Conservation (phyloP, 2,113 vertebrate genomes). For the Chlamydotis undulata region DNA sequence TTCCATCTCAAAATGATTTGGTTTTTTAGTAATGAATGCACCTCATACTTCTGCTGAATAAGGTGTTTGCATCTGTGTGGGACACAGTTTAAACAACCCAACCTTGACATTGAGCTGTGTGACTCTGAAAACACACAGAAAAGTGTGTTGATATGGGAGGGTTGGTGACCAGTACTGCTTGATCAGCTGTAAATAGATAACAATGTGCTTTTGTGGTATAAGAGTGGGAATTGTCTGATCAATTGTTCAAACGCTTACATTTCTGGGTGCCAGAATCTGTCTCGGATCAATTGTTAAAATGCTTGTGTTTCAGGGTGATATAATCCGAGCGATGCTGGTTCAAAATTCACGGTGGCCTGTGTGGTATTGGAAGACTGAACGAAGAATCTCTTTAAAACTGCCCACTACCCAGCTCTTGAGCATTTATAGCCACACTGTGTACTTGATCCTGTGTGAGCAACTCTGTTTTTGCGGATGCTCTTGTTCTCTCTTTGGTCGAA, state of each 20-base stretch:
- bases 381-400: neutral
- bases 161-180: constrained; percentile 59
- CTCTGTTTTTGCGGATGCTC: neutral
- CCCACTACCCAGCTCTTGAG: accelerated
- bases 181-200: constrained; percentile 53
- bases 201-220: constrained; percentile 66
- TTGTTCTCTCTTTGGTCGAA: neutral
- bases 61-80: neutral
- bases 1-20: neutral
- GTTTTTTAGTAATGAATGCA: neutral
- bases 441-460: accelerated
- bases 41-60: neutral
- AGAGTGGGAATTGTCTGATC: constrained; percentile 55
- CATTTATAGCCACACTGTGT: accelerated
- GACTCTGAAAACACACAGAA: neutral
- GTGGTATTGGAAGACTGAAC: no score
- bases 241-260: neutral
- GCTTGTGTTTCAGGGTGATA: neutral
- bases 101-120: neutral
- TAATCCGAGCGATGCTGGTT: neutral
- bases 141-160: neutral
- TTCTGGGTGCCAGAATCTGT: constrained; percentile 37
- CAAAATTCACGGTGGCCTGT: accelerated
- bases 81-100: neutral
- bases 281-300: constrained; percentile 18